Evolutionary conservation across 1,140 invertebrate species (phyloP).

Genomic region (Drosophila biarmipes): DNA sequence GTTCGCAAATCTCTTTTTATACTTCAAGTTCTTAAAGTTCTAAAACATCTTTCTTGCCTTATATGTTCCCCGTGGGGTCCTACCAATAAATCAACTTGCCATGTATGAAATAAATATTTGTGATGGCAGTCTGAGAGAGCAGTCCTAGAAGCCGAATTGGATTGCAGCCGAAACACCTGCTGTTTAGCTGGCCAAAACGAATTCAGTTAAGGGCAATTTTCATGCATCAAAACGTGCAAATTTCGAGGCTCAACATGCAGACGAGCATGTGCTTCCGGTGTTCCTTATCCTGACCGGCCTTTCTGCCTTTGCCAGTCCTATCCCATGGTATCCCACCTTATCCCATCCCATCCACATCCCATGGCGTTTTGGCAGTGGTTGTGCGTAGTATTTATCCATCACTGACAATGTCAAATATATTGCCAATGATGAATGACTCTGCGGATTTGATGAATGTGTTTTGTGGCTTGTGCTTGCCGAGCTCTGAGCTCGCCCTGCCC

Average conservation of each 20-base stretch:
- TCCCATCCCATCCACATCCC: conserved; percentile 4
- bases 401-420: conserved; percentile 83
- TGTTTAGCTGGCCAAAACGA: conserved; percentile 32
- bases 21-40: conserved; percentile 2
- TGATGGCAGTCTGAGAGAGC: conserved; percentile 13
- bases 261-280: conserved; percentile 57
- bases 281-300: conserved; percentile 46
- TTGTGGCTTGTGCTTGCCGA: conserved; percentile 72
- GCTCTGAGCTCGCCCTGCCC: conserved; percentile 45
- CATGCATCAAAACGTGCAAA: conserved; percentile 68
- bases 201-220: conserved; percentile 67
- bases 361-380: conserved; percentile 41
- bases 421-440: conserved; percentile 81
- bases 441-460: conserved; percentile 82
- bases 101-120: conserved; percentile 31
- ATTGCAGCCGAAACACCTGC: conserved; percentile 41
- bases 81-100: conserved; percentile 40
- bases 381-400: conserved; percentile 80
- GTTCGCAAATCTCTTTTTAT: conserved; percentile 5
- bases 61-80: background rate
- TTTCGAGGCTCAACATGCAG: conserved; percentile 61
- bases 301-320: conserved; percentile 26
- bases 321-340: background rate
- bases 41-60: background rate
- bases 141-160: conserved; percentile 20